phyloP scores from a whole-genome alignment of 2,888 invertebrate species.

The Abrostola tripartita region DNA sequence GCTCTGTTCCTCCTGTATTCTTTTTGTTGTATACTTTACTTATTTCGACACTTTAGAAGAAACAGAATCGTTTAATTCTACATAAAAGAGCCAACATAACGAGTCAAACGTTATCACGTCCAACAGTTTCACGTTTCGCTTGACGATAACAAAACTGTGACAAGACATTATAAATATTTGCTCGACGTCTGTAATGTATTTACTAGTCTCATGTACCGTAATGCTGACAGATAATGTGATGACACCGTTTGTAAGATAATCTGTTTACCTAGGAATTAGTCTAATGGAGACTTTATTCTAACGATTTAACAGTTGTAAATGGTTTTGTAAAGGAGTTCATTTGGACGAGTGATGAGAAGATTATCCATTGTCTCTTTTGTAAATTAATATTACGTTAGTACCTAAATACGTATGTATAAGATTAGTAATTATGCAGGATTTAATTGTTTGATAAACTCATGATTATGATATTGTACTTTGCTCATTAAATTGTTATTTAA shows the following conservation, averaged over 20 bases:
- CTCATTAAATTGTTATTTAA: too few species aligned
- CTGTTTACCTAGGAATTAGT: slow-evolving; percentile 30
- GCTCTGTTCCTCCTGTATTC: too few species aligned
- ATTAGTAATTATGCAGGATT: too few species aligned
- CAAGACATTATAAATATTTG: slow-evolving; percentile 18
- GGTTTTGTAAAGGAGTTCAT: slow-evolving; percentile 20
- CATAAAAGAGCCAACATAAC: too few species aligned
- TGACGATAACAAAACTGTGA: slow-evolving; percentile 27
- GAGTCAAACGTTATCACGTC: too few species aligned
- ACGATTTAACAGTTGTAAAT: slow-evolving; percentile 14
- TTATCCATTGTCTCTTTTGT: neutral
- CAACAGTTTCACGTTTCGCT: slow-evolving; percentile 13
- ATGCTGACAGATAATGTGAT: slow-evolving; percentile 27
- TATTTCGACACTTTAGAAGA: too few species aligned
- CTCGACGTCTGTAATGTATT: slow-evolving; percentile 6
- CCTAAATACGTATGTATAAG: too few species aligned
- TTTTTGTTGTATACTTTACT: too few species aligned
- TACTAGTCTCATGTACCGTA: slow-evolving; percentile 10
- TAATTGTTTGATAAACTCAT: too few species aligned
- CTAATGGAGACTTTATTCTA: slow-evolving; percentile 8
- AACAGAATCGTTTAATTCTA: too few species aligned
- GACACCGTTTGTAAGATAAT: slow-evolving; percentile 35
- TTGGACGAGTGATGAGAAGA: neutral
- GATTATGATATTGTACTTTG: too few species aligned
- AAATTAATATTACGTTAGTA: neutral